Conservation (phyloP, 2,113 vertebrate species). For the Tautogolabrus adspersus region DNA sequence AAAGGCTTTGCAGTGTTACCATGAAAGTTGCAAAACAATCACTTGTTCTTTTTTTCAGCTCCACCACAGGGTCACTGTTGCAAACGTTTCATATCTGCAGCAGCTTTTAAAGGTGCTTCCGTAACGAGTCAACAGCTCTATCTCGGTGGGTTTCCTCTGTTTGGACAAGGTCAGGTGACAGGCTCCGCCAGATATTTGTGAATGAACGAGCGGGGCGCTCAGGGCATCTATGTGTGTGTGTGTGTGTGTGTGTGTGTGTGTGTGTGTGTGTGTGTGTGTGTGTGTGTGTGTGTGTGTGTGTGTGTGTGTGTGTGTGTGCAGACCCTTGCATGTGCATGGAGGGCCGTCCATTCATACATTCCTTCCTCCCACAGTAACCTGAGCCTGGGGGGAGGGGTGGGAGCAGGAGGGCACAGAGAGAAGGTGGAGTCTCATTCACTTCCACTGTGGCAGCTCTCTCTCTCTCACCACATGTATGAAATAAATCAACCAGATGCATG, state of each 20-base stretch:
- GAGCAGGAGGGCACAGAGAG: conserved; percentile 5
- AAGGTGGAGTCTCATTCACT: conserved; percentile 40
- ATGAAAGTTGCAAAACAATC: neutral
- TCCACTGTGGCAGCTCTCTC: conserved; percentile 26
- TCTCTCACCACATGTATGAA: neutral
- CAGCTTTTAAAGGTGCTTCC: conserved; percentile 27
- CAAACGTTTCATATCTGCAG: conserved; percentile 23
- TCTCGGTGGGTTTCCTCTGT: conserved; percentile 63
- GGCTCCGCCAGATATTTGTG: conserved; percentile 76
- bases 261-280: conserved; percentile 31
- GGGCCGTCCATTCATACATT: conserved; percentile 80
- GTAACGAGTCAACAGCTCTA: conserved; percentile 53
- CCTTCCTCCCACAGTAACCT: conserved; percentile 73
- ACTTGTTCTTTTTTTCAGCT: neutral
- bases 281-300: conserved; percentile 26
- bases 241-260: conserved; percentile 28
- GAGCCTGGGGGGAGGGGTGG: conserved; percentile 53
- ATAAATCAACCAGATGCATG: conserved; percentile 1
- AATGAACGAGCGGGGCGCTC: conserved; percentile 66
- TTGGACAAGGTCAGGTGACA: conserved; percentile 77
- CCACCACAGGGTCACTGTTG: neutral
- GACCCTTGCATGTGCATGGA: conserved; percentile 14
- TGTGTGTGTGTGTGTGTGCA: conserved; percentile 28
- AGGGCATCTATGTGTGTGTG: conserved; percentile 13
- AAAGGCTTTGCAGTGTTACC: neutral